Evolutionary conservation across 1,140 invertebrate species (phyloP).

Genomic region (Conus ventricosus): DNA sequence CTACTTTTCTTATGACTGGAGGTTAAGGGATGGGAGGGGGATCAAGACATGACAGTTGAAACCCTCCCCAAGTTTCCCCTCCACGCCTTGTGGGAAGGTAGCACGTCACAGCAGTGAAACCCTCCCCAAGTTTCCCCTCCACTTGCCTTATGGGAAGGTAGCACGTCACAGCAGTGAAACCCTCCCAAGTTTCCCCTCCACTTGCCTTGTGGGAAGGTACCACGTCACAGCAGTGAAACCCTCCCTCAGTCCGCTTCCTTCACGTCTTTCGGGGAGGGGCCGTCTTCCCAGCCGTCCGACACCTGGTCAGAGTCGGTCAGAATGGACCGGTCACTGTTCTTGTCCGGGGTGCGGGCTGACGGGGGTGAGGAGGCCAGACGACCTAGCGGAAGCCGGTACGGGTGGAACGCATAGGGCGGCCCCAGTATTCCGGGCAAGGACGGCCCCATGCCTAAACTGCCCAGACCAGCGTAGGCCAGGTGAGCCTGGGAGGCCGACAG

Average conservation of each 20-base stretch:
- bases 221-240: too few species aligned
- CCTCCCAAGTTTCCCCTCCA: too few species aligned
- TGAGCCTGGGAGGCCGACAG: conserved; percentile 39
- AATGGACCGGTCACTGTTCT: conserved; percentile 53
- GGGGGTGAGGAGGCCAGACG: conserved; percentile 35
- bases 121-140: too few species aligned
- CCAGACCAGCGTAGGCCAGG: conserved; percentile 53
- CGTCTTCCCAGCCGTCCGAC: conserved; percentile 60
- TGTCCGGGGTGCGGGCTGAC: conserved; percentile 45
- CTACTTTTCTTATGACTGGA: too few species aligned
- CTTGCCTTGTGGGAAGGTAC: too few species aligned
- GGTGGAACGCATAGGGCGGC: conserved; percentile 57
- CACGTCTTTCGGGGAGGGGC: conserved; percentile 39
- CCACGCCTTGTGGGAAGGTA: too few species aligned
- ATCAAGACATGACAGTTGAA: too few species aligned
- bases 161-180: too few species aligned
- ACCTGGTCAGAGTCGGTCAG: conserved; percentile 56
- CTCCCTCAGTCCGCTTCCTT: conserved; percentile 45
- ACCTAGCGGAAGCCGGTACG: conserved; percentile 53
- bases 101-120: too few species aligned
- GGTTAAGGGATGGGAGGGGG: too few species aligned
- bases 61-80: too few species aligned
- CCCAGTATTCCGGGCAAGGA: conserved; percentile 53
- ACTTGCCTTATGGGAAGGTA: too few species aligned
- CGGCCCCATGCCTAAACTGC: conserved; percentile 40